Conservation (phyloP, 2,113 vertebrate genomes). For the Melanocharis versteri region DNA sequence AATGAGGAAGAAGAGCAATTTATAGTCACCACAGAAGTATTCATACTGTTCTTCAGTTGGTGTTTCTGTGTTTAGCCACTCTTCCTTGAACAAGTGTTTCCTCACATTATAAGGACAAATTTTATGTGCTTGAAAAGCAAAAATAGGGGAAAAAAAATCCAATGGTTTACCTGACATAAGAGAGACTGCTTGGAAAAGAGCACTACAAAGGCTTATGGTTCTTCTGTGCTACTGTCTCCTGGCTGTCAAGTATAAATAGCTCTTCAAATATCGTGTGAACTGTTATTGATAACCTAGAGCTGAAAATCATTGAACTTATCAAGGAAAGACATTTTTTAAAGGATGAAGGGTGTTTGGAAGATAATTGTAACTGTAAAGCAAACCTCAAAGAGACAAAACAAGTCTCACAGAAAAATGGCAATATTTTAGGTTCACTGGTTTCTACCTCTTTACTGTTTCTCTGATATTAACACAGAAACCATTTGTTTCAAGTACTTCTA, state of each 20-base stretch:
- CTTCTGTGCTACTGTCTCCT: background rate
- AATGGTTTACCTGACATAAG: background rate
- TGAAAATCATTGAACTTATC: background rate
- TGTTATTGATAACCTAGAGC: background rate
- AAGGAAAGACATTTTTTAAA: background rate
- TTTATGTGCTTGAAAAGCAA: background rate
- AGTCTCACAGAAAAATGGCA: background rate
- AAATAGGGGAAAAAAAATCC: background rate
- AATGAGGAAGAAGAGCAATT: background rate
- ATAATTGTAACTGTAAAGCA: background rate
- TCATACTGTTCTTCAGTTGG: background rate
- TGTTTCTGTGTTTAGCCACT: background rate
- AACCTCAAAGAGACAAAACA: background rate
- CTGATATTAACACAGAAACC: background rate
- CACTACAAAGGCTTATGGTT: background rate
- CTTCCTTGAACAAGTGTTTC: background rate
- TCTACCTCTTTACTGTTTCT: background rate
- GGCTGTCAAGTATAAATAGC: background rate
- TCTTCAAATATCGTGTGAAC: background rate
- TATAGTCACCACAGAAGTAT: background rate
- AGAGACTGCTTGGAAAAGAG: background rate
- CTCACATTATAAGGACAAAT: background rate
- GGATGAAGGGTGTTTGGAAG: background rate
- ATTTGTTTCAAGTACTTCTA: background rate
- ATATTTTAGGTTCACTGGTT: background rate